phyloP scores from a whole-genome alignment of 2,113 vertebrate genomes.

The Erythrocercus mccallii region DNA sequence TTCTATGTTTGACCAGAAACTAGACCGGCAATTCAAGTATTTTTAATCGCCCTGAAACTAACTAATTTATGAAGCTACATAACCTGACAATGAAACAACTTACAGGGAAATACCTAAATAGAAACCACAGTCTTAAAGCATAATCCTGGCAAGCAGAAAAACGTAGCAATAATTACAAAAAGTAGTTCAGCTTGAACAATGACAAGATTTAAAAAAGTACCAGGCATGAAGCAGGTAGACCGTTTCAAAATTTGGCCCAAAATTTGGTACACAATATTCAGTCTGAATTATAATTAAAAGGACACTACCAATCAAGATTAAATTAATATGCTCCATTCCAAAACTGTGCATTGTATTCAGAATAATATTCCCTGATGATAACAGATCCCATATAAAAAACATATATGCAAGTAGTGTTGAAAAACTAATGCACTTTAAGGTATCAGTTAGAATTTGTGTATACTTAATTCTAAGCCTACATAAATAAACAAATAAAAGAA shows the following conservation, averaged over 20 bases:
- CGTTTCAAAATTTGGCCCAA: background rate
- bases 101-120: background rate
- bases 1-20: background rate
- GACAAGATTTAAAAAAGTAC: background rate
- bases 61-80: background rate
- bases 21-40: background rate
- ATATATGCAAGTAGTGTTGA: background rate
- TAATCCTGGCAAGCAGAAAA: background rate
- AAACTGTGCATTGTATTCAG: background rate
- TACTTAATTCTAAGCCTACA: constrained; percentile 2
- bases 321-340: background rate
- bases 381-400: background rate
- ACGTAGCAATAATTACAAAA: background rate
- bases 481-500: background rate
- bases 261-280: background rate
- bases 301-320: background rate
- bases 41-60: background rate
- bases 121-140: background rate
- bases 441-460: background rate
- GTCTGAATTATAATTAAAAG: background rate
- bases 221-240: background rate
- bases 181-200: background rate
- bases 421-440: background rate
- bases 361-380: background rate
- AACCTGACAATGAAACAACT: background rate